phyloP scores from a whole-genome alignment of 2,113 vertebrate genomes.

The Dromas ardeola region DNA sequence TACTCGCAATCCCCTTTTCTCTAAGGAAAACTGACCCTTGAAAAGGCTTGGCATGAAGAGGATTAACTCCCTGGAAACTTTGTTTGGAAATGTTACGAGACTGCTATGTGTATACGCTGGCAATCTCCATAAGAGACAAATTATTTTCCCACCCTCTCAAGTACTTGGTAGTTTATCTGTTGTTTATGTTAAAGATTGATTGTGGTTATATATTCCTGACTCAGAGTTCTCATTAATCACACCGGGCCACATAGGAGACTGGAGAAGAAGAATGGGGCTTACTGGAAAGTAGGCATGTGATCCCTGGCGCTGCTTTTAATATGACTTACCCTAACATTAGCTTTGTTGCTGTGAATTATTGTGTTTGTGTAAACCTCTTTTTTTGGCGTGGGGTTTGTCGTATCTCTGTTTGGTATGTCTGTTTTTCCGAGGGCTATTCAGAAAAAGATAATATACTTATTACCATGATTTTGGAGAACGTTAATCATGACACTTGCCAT shows the following conservation, averaged over 20 bases:
- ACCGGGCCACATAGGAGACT: neutral
- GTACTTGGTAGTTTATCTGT: constrained; percentile 63
- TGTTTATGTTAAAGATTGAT: constrained; percentile 63
- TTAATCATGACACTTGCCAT: neutral
- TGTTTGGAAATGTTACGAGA: constrained; percentile 40
- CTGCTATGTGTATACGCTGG: constrained; percentile 16
- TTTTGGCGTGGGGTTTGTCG: neutral
- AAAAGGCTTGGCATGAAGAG: constrained; percentile 19
- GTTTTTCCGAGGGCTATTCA: neutral
- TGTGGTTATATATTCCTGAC: constrained; percentile 16
- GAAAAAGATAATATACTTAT: neutral
- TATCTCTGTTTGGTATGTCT: neutral
- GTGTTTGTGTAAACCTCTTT: neutral
- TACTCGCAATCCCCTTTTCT: neutral
- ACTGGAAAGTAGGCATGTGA: constrained; percentile 46
- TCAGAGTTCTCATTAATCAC: constrained; percentile 47
- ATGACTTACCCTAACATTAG: neutral
- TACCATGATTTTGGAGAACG: neutral
- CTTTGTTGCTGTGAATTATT: constrained; percentile 27
- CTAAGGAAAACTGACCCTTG: constrained; percentile 18
- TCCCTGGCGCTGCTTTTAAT: constrained; percentile 18
- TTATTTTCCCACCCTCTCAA: constrained; percentile 68
- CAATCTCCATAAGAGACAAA: constrained; percentile 35
- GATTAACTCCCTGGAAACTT: constrained; percentile 60
- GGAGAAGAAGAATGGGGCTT: constrained; percentile 22